Evolutionary conservation across 2,113 vertebrate genomes (phyloP).

Genomic region (Pampusana beccarii): DNA sequence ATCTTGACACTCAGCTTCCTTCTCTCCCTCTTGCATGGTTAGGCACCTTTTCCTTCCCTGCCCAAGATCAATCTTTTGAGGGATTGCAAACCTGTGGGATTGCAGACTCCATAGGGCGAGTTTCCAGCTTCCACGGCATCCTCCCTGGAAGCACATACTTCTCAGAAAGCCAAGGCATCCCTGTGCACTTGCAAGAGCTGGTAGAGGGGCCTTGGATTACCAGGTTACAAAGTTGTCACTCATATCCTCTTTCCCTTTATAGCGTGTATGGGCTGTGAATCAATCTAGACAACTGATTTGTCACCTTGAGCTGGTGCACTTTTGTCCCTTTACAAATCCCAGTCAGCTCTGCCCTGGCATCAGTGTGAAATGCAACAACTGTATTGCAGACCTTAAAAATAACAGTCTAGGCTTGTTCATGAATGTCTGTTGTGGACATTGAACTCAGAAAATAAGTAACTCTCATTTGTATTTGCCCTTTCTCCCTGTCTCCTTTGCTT

Average conservation of each 20-base stretch:
- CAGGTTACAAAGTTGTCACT: neutral
- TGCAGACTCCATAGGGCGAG: neutral
- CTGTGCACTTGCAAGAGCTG: neutral
- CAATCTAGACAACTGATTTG: neutral
- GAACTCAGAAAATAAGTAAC: constrained; percentile 2
- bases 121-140: neutral
- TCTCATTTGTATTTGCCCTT: neutral
- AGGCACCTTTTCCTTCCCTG: neutral
- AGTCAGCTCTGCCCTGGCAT: neutral
- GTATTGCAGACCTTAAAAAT: neutral
- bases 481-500: constrained; percentile 23
- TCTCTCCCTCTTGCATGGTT: neutral
- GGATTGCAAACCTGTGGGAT: neutral
- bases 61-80: rapidly evolving
- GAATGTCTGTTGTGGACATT: neutral
- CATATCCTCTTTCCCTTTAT: neutral
- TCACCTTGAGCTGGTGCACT: neutral
- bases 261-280: neutral
- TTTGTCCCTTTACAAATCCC: constrained; percentile 21
- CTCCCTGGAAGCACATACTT: neutral
- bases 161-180: neutral
- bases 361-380: neutral
- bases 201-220: neutral
- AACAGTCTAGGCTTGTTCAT: neutral
- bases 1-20: neutral